Evolutionary conservation across 1,140 invertebrate genomes (phyloP), one percentile per base, ranked within the genome.

Genomic region (Dendroctonus valens): DNA sequence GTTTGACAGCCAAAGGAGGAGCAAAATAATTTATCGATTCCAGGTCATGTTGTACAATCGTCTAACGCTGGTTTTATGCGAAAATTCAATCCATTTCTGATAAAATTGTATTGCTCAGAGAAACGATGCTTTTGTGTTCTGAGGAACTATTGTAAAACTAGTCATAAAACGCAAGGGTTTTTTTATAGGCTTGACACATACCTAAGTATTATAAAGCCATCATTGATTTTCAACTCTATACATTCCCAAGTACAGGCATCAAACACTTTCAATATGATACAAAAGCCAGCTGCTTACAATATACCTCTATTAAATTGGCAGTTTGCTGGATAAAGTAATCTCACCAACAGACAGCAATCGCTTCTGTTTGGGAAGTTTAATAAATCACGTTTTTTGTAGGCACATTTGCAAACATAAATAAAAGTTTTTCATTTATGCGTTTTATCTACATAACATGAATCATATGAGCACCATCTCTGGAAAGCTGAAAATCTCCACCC

Each of bases 1-100:
- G 61, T 64, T 64, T 64, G 61, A 64, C 61, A 64, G 57, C 55
- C 54, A 64, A 55, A 64, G 61, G 61, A 64, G 61, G 61, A 64
- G 61, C 52, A 49, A 61, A 48, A 49, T 64, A 52, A 64, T 64
- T 64, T 64, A 64, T 57, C n/a, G 26, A 9, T 53, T 54, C 12
- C 44, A 5, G 38, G 9, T 5, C 41, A 41, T 26, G 12, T n/a
- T 59, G 6, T 49, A 59, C n/a, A 59, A 53, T 5, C 37, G 12
- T 46, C 42, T 2, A 46, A 11, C 12, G 42, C 4, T 41, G n/a
- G n/a, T 12, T 52, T 26, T 37, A 15, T 52, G 50, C 50, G 37
- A 52, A 46, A 46, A 46, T 46, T 46, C 8, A 9, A 11, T 46
- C 8, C 42, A 46, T 11, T 46, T 46, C 1, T 46, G 42, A 9